phyloP scores from a whole-genome alignment of 92 coral and sea anemone species.

The Galaxea fascicularis region DNA sequence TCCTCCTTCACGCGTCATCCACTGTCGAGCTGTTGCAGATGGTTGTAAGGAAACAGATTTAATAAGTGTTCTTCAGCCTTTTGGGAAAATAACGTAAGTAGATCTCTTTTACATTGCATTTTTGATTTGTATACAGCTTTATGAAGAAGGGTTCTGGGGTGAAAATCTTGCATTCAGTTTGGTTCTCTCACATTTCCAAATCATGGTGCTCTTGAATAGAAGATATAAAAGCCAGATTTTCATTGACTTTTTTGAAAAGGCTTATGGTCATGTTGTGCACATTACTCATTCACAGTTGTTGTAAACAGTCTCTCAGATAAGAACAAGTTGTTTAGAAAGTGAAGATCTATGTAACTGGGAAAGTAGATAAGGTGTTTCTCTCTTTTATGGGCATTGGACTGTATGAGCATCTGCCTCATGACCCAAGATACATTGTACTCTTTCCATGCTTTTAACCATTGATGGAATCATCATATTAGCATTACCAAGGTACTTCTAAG shows the following conservation, averaged over 20 bases:
- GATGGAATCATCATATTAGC: too few species aligned
- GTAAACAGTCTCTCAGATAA: background rate
- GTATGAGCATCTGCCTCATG: too few species aligned
- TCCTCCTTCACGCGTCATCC: slow-evolving; percentile 98
- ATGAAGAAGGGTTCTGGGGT: background rate
- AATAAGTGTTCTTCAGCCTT: slow-evolving; percentile 96
- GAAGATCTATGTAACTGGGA: too few species aligned
- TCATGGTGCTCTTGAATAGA: background rate
- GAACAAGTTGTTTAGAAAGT: background rate
- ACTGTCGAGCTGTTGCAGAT: slow-evolving; percentile 99
- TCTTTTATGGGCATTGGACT: too few species aligned
- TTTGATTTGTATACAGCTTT: background rate
- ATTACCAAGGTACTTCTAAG: too few species aligned
- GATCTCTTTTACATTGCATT: background rate
- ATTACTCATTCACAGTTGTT: background rate
- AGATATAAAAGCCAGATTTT: background rate
- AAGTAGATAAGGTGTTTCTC: too few species aligned
- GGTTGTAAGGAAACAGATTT: slow-evolving; percentile 99
- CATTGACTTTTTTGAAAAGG: background rate
- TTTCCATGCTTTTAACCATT: too few species aligned
- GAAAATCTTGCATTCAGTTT: background rate
- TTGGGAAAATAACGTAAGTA: slow-evolving; percentile 99
- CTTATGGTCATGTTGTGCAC: background rate
- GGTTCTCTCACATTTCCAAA: background rate
- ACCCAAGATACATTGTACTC: too few species aligned